Evolutionary conservation across 2,797 vertebrate genomes (phyloP), one percentile per base, ranked within the genome.

Genomic region (Notolepis coatsorum): DNA sequence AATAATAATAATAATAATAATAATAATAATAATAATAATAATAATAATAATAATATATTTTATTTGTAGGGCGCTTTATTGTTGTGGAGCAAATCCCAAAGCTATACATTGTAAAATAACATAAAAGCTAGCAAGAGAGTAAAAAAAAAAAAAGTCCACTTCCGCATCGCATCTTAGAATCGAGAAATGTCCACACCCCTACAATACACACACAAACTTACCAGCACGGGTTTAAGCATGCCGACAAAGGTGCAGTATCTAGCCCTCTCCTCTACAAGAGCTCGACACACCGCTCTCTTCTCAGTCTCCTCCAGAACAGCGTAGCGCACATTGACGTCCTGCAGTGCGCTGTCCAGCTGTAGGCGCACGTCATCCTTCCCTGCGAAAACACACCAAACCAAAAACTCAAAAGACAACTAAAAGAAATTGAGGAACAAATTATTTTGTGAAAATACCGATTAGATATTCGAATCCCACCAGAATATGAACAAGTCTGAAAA

Each of bases 191-290:
- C 9, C 41, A 10, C 31, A 28, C 4, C 4, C 10, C 15, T 7
- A 27, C 35, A 17, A 18, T 15, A 23, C 10, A 13, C 5, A 25
- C 0, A 35, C 18, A 47, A 18, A 24, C 5, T 76, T 45, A 95
- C 94, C 92, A 95, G 87, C 0, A 95, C 94, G 0, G 94, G 94
- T 56, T 91, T 93, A 51, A 95, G 83, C 90, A 94, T 93, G 50
- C 69, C 85, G 53, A 95, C 92, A 1, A 95, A 95, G 52, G 84
- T 88, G 77, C 94, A 95, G 89, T 92, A 95, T 1, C 94, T 88
- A 0, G 91, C 82, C 37, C 94, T 67, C 35, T 95, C 94, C 57
- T 95, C 94, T 0, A 93, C 68, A 7, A 95, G 86, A 0, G 93
- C 94, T 52, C 87, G 70, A 71, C 91, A 91, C 53, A 94, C 94